Percentiles rank a stretch among this genome's conserved stretches.
Evolutionary conservation across 1,140 invertebrate species (phyloP).

Genomic region (Oncopodura yosiiana): DNA sequence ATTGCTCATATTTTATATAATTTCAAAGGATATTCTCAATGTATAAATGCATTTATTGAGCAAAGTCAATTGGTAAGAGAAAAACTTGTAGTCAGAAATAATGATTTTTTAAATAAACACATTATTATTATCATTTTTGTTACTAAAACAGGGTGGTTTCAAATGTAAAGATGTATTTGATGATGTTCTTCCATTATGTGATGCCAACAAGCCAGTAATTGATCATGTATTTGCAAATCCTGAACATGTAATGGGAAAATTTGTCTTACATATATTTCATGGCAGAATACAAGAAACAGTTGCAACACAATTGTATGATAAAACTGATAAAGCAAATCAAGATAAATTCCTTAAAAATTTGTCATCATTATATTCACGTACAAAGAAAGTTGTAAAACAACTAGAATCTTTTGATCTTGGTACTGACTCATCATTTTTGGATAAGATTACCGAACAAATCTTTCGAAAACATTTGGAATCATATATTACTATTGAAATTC

Average conservation of each 20-base stretch:
- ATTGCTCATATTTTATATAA: conserved; percentile 83
- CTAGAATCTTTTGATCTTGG: conserved; percentile 62
- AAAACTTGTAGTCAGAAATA: not conserved
- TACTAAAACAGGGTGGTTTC: conserved; percentile 51
- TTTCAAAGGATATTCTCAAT: conserved; percentile 93
- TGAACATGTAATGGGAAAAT: conserved; percentile 95
- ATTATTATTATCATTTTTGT: conserved; percentile 15
- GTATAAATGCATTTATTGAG: conserved; percentile 93
- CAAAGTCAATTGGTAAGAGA: conserved; percentile 76
- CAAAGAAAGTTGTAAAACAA: conserved; percentile 48
- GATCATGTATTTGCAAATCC: conserved; percentile 91
- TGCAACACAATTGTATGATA: conserved; percentile 28
- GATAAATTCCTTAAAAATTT: conserved; percentile 34
- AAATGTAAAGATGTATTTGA: conserved; percentile 78
- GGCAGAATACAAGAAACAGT: conserved; percentile 62
- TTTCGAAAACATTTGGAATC: conserved; percentile 68
- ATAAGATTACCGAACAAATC: conserved; percentile 70
- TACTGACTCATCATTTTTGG: conserved; percentile 65
- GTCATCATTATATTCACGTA: conserved; percentile 33
- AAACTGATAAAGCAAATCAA: conserved; percentile 23
- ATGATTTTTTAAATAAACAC: not conserved
- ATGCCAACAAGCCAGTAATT: conserved; percentile 77
- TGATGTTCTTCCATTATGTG: conserved; percentile 81
- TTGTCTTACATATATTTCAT: conserved; percentile 93
- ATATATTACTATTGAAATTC: conserved; percentile 68